Evolutionary conservation across 2,113 vertebrate species (phyloP).

Genomic region (Strix aluco): DNA sequence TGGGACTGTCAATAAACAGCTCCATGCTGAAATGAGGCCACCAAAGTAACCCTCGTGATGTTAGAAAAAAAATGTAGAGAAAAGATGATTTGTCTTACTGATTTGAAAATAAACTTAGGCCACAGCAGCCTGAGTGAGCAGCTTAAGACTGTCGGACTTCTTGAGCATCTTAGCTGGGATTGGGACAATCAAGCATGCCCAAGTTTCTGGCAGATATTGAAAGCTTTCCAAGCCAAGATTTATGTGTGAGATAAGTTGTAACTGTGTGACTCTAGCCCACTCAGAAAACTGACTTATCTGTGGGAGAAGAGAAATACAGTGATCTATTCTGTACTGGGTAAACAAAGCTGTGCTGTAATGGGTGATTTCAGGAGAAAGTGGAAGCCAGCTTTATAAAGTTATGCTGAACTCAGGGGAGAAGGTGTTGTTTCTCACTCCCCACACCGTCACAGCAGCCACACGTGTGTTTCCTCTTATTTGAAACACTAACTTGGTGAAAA

Average conservation of each 20-base stretch:
- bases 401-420: background rate
- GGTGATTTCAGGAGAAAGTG: slow-evolving; percentile 49
- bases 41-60: background rate
- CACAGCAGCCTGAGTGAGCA: background rate
- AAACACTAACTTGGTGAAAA: background rate
- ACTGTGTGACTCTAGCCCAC: slow-evolving; percentile 48
- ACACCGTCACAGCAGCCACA: background rate
- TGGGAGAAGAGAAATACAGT: slow-evolving; percentile 51
- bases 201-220: slow-evolving; percentile 3
- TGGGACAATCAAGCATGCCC: background rate
- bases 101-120: slow-evolving; percentile 12
- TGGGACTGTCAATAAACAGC: background rate
- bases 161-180: background rate
- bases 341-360: slow-evolving; percentile 52
- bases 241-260: slow-evolving; percentile 44
- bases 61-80: background rate
- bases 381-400: slow-evolving; percentile 24
- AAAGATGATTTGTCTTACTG: background rate
- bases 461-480: background rate
- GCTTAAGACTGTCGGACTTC: background rate
- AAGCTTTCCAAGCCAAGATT: slow-evolving; percentile 46
- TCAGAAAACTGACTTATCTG: slow-evolving; percentile 53
- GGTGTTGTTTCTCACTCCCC: background rate
- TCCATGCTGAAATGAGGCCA: background rate
- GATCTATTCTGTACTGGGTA: slow-evolving; percentile 42